Conservation (phyloP, 2,797 vertebrate species). For the Sparidentex hasta region DNA sequence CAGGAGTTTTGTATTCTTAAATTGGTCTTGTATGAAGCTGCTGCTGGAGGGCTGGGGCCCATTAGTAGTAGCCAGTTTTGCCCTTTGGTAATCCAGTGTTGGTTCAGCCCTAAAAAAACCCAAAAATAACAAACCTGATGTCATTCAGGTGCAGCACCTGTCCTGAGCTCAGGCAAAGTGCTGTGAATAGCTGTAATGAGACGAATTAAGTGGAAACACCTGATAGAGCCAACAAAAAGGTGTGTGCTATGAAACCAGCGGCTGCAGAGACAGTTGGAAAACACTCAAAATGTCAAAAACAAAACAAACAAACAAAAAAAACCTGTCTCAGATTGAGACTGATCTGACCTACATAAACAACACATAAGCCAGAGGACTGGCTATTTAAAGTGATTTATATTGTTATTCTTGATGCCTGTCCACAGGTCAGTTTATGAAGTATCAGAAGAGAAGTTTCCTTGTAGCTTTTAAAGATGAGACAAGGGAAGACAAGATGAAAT, state of each 20-base stretch:
- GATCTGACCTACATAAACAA: too few species aligned
- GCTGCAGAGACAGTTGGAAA: constrained; percentile 10
- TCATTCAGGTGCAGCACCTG: neutral
- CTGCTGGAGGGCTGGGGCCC: neutral
- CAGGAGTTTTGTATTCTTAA: too few species aligned
- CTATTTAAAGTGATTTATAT: too few species aligned
- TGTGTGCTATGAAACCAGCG: neutral
- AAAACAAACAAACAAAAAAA: too few species aligned
- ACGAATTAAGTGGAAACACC: neutral
- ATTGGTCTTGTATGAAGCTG: too few species aligned
- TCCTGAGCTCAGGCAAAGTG: neutral
- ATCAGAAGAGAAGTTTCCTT: too few species aligned
- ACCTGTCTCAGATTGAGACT: too few species aligned
- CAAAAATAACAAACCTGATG: neutral
- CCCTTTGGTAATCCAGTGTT: neutral
- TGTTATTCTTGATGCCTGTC: too few species aligned
- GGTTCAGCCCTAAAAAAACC: neutral
- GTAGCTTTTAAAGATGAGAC: too few species aligned
- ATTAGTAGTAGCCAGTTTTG: neutral
- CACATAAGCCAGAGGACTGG: too few species aligned
- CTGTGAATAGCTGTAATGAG: neutral
- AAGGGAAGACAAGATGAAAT: too few species aligned
- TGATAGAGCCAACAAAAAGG: neutral
- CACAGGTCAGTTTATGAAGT: too few species aligned
- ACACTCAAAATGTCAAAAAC: neutral